Base-by-base conservation (phyloP, 2,888 invertebrate species). In the Seira ritae region DNA sequence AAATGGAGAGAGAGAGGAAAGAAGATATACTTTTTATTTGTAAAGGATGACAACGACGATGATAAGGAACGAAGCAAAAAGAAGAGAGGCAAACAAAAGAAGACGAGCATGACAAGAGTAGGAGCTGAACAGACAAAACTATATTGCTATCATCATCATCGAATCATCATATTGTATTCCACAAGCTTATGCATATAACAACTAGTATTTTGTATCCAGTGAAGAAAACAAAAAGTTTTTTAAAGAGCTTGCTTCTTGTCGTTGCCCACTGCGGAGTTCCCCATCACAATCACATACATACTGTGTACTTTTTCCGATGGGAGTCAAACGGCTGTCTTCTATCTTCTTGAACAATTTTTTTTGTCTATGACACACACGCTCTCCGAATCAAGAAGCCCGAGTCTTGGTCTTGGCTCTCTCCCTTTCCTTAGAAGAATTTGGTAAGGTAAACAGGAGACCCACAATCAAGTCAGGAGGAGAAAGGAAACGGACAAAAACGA, bases 281-380 rank as follows among this genome's bases (percentile, higher is more conserved):
- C 31, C 55, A 55, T 55, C 55, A 17, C 55, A 55, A 17, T 55
- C 15, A 55, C 15, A 55, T 6, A 55, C 15, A 2, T 12, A 2
- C 31, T 79, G 67, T 71, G 10, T 71, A 22, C 65, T 55, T 31
- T 78, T 70, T 23, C 66, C 65, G 65, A 78, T 70, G 68, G 78
- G 66, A 78, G 78, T 78, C 78, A 78, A 71, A 78, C 62, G 65
- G 31, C 67, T 46, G 22, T 24, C 66, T 66, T 66, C 66, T 60
- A 8, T 46, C 12, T 67, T 15, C 15, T n/a, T 67, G 67, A 22
- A 67, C 3, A 19, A 60, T 19, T 17, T 19, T 66, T 66, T 66
- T 66, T 42, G 46, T 20, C 12, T 71, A 23, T 50, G 50, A 50
- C 46, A 50, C 55, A 50, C 50, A 22, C 55, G n/a, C 23, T 23